Percentiles rank a stretch among this genome's conserved stretches.
Conservation (phyloP, 2,888 invertebrate species). For the Drosophila sordidapex region DNA sequence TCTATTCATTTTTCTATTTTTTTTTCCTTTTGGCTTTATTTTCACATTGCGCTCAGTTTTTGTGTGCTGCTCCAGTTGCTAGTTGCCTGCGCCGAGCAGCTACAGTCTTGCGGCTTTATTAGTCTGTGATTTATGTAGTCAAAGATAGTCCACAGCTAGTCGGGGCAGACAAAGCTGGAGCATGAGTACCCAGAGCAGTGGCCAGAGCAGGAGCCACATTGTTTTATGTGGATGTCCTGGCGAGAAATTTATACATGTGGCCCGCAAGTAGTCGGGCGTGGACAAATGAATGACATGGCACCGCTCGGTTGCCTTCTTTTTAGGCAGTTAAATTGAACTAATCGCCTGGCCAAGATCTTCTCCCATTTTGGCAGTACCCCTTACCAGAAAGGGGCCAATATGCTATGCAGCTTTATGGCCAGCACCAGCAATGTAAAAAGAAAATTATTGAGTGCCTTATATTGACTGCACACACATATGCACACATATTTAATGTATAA, state of each 20-base stretch:
- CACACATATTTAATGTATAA: constrained; percentile 5
- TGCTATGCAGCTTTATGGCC: constrained; percentile 77
- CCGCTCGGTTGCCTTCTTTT: constrained; percentile 47
- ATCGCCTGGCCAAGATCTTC: constrained; percentile 67
- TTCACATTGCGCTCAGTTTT: constrained; percentile 51
- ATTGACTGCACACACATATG: constrained; percentile 57
- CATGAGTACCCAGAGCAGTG: background rate
- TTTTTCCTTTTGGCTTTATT: constrained; percentile 46
- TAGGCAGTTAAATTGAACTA: constrained; percentile 76
- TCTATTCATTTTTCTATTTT: constrained; percentile 22
- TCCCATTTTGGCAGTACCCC: background rate
- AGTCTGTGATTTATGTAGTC: constrained; percentile 82
- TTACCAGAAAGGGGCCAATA: constrained; percentile 29
- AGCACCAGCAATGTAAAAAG: constrained; percentile 64
- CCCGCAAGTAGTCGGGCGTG: constrained; percentile 76
- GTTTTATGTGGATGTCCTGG: constrained; percentile 63
- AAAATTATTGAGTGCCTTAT: constrained; percentile 73
- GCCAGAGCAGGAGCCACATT: constrained; percentile 29
- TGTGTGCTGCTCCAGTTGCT: constrained; percentile 9
- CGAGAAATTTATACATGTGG: constrained; percentile 75
- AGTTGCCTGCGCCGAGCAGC: constrained; percentile 23
- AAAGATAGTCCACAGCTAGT: constrained; percentile 75
- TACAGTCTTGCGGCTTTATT: constrained; percentile 82
- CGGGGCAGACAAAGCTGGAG: constrained; percentile 21
- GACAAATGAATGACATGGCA: constrained; percentile 78